Base-by-base conservation (phyloP, 2,797 vertebrate genomes). In the Oreonectes daqikongensis region DNA sequence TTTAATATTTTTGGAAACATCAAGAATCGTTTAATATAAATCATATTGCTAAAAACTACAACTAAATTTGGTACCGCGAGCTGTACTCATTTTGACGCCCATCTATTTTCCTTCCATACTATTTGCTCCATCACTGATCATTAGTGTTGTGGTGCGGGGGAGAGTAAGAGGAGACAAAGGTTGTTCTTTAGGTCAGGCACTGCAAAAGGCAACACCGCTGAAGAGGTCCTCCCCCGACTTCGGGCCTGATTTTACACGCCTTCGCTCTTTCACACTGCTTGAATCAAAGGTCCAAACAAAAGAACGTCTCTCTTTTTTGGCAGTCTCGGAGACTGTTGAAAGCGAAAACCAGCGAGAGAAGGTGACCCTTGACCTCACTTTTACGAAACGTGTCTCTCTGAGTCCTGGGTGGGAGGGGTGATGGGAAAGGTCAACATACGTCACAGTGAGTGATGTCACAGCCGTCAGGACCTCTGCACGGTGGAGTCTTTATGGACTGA, bases 161-260 rank as follows among this genome's bases (percentile, higher is more conserved):
- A 82, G 83, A 68, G 20, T 78, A 68, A 50, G 67, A 60, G 55
- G 80, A 82, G 77, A 93, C 92, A 94, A 94, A 89, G 86, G 84
- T 44, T 83, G 83, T 89, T 85, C 88, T 92, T 92, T 83, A 87
- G 87, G 86, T 86, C 79, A 79, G 14, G 79, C 24, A 65, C 78
- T 85, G 85, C 89, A 89, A 85, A 92, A 90, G 86, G 75, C 87
- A 82, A 30, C 86, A 67, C 84, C 73, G 85, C 84, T 60, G 81
- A 84, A 67, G 84, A 87, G 90, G 82, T 90, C 90, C 90, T 89
- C 90, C 91, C 90, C 89, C 90, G 83, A 89, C 88, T 92, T 89
- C 88, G 84, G 82, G 85, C 80, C 90, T 88, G 87, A 94, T 94
- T 94, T 93, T 92, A 93, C 92, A 94, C 92, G 90, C 90, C 91